These are phyloP conservation scores for Campylorhamphus procurvoides DNA, from an alignment of 2,113 vertebrate genomes.

Conservation along the genomic window DNA sequence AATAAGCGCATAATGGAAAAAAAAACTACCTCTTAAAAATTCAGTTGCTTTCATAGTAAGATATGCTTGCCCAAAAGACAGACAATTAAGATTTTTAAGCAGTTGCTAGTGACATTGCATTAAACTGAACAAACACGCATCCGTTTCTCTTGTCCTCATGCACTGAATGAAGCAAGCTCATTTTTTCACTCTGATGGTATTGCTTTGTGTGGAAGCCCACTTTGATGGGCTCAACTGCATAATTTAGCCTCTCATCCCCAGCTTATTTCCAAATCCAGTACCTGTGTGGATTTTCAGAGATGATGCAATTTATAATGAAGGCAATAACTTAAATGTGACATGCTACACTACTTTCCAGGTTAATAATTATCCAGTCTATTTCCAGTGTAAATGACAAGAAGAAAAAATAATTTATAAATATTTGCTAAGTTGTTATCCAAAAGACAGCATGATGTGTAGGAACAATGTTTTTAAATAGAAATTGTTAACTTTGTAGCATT, in stretches of 20 bases:
- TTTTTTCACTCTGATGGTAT: not conserved
- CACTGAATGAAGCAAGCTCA: slow-evolving; percentile 13
- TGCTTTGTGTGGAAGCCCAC: not conserved
- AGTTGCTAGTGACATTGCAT: slow-evolving; percentile 61
- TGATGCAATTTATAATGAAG: slow-evolving; percentile 65
- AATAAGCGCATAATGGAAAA: slow-evolving; percentile 77
- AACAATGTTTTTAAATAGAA: slow-evolving; percentile 71
- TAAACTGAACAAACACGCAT: slow-evolving; percentile 39
- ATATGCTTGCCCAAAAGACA: slow-evolving; percentile 56
- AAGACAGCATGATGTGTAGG: slow-evolving; percentile 70
- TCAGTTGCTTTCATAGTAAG: slow-evolving; percentile 72
- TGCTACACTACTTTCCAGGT: slow-evolving; percentile 58
- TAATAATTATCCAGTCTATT: slow-evolving; percentile 50
- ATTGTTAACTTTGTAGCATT: slow-evolving; percentile 78
- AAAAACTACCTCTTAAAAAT: slow-evolving; percentile 83
- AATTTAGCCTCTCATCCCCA: not conserved
- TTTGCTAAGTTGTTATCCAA: slow-evolving; percentile 67
- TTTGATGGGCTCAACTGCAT: slow-evolving; percentile 2
- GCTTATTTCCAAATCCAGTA: slow-evolving; percentile 28
- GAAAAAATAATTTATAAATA: slow-evolving; percentile 58
- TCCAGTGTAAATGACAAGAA: slow-evolving; percentile 57
- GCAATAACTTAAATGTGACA: slow-evolving; percentile 75
- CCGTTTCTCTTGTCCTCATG: slow-evolving; percentile 46
- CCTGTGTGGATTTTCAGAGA: slow-evolving; percentile 39
- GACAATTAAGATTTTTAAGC: slow-evolving; percentile 17